These are phyloP conservation scores for Gryon sp. DNA, from an alignment of 1,140 invertebrate species.

Conservation along the genomic window DNA sequence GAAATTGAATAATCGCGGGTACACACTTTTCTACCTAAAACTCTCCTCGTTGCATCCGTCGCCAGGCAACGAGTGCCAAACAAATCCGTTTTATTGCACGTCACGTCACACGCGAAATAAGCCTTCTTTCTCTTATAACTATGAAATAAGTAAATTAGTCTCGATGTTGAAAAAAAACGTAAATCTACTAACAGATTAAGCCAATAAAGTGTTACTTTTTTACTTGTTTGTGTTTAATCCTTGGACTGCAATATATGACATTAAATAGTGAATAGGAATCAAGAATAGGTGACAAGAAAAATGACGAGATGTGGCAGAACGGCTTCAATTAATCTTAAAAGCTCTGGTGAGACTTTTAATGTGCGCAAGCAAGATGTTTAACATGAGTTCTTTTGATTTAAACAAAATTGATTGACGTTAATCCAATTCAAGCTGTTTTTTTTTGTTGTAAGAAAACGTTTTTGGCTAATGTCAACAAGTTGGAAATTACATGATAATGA, in stretches of 20 bases:
- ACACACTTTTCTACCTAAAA: constrained; percentile 30
- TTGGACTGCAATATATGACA: constrained; percentile 16
- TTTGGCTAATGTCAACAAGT: neutral
- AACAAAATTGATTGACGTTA: constrained; percentile 11
- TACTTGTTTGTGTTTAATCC: too few species aligned
- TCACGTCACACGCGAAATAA: constrained; percentile 31
- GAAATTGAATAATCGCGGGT: constrained; percentile 48
- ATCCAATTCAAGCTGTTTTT: constrained; percentile 1
- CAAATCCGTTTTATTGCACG: constrained; percentile 46
- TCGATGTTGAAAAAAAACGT: too few species aligned
- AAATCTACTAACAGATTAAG: too few species aligned
- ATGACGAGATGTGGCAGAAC: constrained; percentile 70
- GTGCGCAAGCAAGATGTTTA: constrained; percentile 9
- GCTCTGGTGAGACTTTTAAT: constrained; percentile 68
- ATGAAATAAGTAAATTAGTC: constrained; percentile 33
- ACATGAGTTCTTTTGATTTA: constrained; percentile 11
- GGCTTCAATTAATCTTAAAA: constrained; percentile 68
- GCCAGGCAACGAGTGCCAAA: constrained; percentile 61
- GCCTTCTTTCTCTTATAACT: constrained; percentile 14
- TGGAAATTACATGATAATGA: neutral
- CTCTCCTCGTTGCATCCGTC: constrained; percentile 36
- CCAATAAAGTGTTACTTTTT: too few species aligned
- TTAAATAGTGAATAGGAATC: constrained; percentile 4
- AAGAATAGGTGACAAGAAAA: constrained; percentile 19
- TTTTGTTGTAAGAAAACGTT: constrained; percentile 6